A percentile compares a stretch with the other conserved stretches of the same genome.
Conservation (phyloP, 2,888 invertebrate genomes). For the Pandemis corylana region DNA sequence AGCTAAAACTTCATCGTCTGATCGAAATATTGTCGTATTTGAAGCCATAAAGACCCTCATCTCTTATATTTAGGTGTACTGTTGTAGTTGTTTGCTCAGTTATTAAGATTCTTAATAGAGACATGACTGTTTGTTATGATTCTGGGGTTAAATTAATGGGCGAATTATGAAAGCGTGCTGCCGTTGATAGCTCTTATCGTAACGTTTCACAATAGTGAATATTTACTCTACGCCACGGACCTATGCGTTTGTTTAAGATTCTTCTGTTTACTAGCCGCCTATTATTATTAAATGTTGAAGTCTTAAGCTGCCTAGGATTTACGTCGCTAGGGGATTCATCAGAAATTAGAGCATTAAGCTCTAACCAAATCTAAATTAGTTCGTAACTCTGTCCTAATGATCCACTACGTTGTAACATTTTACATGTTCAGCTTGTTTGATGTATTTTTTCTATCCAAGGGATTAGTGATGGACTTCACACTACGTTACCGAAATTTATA, state of each 20-base stretch:
- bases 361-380: conserved; percentile 10
- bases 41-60: not conserved
- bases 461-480: not conserved
- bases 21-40: not conserved
- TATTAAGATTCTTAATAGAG: not conserved
- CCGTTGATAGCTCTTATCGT: conserved; percentile 29
- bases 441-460: not conserved
- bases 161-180: conserved; percentile 21
- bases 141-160: conserved; percentile 13
- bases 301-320: not conserved
- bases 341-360: conserved; percentile 4
- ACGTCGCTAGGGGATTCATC: conserved; percentile 13
- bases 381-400: conserved; percentile 10
- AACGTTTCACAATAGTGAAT: conserved; percentile 23
- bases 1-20: not conserved
- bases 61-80: not conserved
- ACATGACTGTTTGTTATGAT: not conserved
- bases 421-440: not conserved
- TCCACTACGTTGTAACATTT: not conserved
- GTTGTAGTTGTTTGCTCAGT: not conserved
- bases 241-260: conserved; percentile 20
- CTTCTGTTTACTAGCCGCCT: conserved; percentile 13
- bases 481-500: too few relatives aligned
- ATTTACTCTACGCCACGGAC: conserved; percentile 22
- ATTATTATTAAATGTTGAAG: not conserved